Conservation (phyloP, 2,797 vertebrate genomes). For the Parambassis ranga region DNA sequence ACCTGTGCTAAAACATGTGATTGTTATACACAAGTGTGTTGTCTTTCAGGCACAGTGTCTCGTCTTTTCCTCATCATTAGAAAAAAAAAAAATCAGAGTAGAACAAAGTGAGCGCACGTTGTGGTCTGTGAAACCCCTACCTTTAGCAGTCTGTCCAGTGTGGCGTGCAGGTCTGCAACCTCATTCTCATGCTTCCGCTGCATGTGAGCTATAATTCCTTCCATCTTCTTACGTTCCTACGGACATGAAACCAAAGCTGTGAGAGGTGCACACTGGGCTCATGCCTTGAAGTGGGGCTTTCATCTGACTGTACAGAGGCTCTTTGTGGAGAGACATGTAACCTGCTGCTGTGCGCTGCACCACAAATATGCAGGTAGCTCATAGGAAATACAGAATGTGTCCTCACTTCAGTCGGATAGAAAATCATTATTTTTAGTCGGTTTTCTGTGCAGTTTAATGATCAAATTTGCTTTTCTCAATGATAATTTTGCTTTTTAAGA, state of each 20-base stretch:
- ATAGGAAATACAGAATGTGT: conserved; percentile 1
- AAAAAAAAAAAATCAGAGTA: not conserved
- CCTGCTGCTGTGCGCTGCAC: conserved; percentile 25
- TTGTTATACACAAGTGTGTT: not conserved
- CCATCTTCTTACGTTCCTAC: conserved; percentile 74
- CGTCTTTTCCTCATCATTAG: not conserved
- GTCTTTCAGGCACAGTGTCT: not conserved
- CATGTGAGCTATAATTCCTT: conserved; percentile 59
- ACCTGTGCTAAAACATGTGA: too few species aligned
- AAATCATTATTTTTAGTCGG: not conserved
- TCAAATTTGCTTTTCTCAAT: not conserved
- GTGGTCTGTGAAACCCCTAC: conserved; percentile 50
- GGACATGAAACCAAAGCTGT: conserved; percentile 63
- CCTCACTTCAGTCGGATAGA: not conserved
- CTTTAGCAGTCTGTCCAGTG: conserved; percentile 72
- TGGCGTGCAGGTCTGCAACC: conserved; percentile 70
- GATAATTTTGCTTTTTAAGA: not conserved
- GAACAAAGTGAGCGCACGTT: not conserved
- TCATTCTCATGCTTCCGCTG: conserved; percentile 76
- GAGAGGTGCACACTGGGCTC: not conserved
- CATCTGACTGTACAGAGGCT: conserved; percentile 60
- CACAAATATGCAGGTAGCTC: conserved; percentile 50
- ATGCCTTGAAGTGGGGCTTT: conserved; percentile 59
- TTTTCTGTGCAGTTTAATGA: not conserved
- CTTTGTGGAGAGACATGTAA: conserved; percentile 62